Conservation (phyloP, 2,113 vertebrate genomes). For the Tachysurus fulvidraco region DNA sequence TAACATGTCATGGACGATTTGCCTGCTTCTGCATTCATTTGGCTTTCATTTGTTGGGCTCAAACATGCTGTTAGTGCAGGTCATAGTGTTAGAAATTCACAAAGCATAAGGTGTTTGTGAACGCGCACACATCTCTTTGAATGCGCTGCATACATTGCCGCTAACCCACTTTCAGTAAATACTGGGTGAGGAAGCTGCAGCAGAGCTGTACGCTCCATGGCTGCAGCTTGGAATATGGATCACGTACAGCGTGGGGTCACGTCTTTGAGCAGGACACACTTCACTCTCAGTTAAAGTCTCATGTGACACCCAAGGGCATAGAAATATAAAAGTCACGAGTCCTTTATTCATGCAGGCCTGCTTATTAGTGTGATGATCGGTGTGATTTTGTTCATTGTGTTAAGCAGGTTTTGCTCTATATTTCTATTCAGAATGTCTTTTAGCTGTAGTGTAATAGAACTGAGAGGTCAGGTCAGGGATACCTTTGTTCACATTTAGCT, state of each 20-base stretch:
- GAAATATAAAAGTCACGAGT: neutral
- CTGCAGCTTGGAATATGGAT: neutral
- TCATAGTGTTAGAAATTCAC: neutral
- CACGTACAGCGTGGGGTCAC: neutral
- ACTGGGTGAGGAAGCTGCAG: neutral
- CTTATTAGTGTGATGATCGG: neutral
- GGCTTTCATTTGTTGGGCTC: neutral
- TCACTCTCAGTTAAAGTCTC: neutral
- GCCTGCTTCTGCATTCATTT: too few relatives aligned
- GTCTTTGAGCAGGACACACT: neutral
- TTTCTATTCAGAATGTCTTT: neutral
- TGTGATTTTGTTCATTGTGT: neutral
- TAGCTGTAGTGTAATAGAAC: neutral
- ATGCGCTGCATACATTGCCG: neutral
- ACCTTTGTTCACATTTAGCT: neutral
- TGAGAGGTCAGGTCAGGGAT: neutral
- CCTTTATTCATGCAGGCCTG: neutral
- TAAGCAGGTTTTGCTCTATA: neutral
- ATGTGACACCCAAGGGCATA: neutral
- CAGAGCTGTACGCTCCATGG: neutral
- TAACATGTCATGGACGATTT: neutral
- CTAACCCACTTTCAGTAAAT: neutral
- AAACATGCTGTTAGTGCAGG: neutral
- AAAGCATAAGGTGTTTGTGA: neutral
- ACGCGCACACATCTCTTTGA: neutral